Conservation (phyloP, 2,113 vertebrate genomes). For the Plotosus lineatus region DNA sequence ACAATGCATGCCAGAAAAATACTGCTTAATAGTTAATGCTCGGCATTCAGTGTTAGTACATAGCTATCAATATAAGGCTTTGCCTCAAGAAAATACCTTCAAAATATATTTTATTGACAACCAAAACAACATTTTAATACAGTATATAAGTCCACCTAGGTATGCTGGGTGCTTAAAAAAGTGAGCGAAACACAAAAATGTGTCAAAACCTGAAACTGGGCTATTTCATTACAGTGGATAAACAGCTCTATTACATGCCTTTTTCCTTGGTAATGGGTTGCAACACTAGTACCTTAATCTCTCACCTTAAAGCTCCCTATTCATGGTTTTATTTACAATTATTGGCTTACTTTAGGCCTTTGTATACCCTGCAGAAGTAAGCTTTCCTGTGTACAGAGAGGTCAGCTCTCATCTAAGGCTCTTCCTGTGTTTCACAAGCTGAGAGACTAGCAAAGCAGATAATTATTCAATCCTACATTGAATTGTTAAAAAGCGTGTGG, state of each 20-base stretch:
- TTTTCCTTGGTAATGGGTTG: conserved; percentile 12
- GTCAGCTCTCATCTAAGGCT: conserved; percentile 24
- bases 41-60: conserved; percentile 19
- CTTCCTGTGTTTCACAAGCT: background rate
- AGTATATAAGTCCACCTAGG: conserved; percentile 5
- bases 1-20: conserved; percentile 10
- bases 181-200: conserved; percentile 4
- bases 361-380: conserved; percentile 9
- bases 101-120: conserved; percentile 6
- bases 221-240: conserved; percentile 20
- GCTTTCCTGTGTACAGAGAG: conserved; percentile 24
- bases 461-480: background rate
- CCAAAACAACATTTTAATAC: background rate
- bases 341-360: conserved; percentile 32
- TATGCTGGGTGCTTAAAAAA: conserved; percentile 3
- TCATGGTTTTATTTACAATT: conserved; percentile 23
- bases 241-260: conserved; percentile 15
- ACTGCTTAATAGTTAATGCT: conserved; percentile 5
- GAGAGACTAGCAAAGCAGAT: background rate
- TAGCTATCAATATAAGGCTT: conserved; percentile 12
- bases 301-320: conserved; percentile 33
- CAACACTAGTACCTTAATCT: conserved; percentile 21
- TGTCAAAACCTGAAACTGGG: conserved; percentile 2
- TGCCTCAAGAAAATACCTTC: conserved; percentile 10
- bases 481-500: background rate